Percentiles rank a stretch among this genome's conserved stretches.
Conservation (phyloP, 1,140 invertebrate species). For the Tetramorium alpestre region DNA sequence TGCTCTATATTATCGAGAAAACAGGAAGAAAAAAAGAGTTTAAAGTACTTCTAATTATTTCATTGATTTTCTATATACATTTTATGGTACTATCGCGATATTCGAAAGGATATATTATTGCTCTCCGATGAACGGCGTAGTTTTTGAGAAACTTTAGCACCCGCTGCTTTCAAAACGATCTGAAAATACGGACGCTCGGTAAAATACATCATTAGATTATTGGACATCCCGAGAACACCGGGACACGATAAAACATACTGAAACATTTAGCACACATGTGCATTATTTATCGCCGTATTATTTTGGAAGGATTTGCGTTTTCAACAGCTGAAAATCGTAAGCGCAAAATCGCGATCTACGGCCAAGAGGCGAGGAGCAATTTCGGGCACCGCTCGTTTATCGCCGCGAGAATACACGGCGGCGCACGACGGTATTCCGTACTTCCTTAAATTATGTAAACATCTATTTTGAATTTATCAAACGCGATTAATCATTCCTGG, state of each 20-base stretch:
- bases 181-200: slow-evolving; percentile 35
- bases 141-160: slow-evolving; percentile 7
- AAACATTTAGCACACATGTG: neutral
- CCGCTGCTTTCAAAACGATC: neutral
- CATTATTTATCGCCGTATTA: slow-evolving; percentile 47
- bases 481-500: slow-evolving; percentile 42
- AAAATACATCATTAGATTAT: neutral
- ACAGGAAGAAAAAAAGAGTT: neutral
- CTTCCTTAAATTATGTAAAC: slow-evolving; percentile 56
- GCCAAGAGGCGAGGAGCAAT: slow-evolving; percentile 32
- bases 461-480: slow-evolving; percentile 56
- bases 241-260: neutral
- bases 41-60: neutral
- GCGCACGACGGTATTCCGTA: neutral
- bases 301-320: slow-evolving; percentile 36
- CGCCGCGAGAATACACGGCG: neutral
- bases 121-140: neutral
- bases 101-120: neutral
- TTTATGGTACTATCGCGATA: neutral
- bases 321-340: slow-evolving; percentile 1
- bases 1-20: neutral
- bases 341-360: neutral
- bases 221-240: neutral
- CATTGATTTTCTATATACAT: neutral
- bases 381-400: neutral